Base-by-base conservation (phyloP, 2,113 vertebrate species). In the Syngnathus floridae region DNA sequence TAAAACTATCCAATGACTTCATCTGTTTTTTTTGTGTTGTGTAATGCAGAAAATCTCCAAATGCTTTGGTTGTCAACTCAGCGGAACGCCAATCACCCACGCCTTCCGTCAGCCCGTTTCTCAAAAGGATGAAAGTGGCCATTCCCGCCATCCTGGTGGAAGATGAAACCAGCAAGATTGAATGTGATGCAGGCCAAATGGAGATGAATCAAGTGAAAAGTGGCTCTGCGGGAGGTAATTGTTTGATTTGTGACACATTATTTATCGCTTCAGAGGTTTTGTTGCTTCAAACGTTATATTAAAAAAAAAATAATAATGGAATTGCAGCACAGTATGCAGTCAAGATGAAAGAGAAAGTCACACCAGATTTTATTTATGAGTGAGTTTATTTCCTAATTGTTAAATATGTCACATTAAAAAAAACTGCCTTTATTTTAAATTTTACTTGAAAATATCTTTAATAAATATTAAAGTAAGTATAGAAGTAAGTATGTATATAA, bases 71-170 rank as follows among this genome's bases (percentile, higher is more conserved):
- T 62, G 16, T 64, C 46, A 31, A 43, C 7, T 49, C 63, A 45
- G 51, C 62, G 49, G 69, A 69, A 54, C 62, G 57, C n/a, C 70
- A 56, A 0, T 77, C 78, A 1, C 78, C 86, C 26, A 74, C 78
- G 7, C 73, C 82, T 0, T 71, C 77, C 9, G 2, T 77, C 66
- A 88, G 86, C 66, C 87, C 88, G 0, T 74, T 80, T 13, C 31
- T 76, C 10, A 89, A 90, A 73, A 88, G 88, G 65, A 90, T 73
- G 88, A 89, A 76, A 21, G 4, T 75, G 48, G 77, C 36, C 71
- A 77, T 90, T 74, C 90, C 90, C 12, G 69, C 75, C 0, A 87
- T 91, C 72, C 54, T 85, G 52, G 63, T 89, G 49, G 86, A 88
- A 71, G 81, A 88, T 26, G 79, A 87, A 54, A 71, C 81, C 56